Conservation (phyloP, 1,140 invertebrate species). For the Drosophila prosaltans region DNA sequence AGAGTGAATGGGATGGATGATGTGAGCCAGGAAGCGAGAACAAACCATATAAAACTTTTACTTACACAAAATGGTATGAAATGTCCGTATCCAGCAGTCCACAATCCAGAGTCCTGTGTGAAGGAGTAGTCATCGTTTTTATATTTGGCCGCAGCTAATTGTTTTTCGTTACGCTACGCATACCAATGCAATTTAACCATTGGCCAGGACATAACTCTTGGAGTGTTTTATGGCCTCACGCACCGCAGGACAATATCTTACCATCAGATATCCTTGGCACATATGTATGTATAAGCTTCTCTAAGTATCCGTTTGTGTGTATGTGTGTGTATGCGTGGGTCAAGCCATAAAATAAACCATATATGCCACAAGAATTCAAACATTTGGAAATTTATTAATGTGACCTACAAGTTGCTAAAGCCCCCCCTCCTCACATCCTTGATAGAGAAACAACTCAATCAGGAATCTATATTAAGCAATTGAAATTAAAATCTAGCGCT, state of each 20-base stretch:
- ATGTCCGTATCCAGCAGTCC: constrained; percentile 10
- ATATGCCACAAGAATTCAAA: constrained; percentile 48
- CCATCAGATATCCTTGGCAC: constrained; percentile 39
- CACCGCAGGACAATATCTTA: constrained; percentile 78
- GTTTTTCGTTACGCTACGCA: constrained; percentile 79
- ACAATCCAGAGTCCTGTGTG: neutral
- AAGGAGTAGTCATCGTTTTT: constrained; percentile 48
- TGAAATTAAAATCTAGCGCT: constrained; percentile 28
- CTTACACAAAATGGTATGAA: constrained; percentile 1
- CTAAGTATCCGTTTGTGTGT: neutral
- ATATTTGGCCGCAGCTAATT: constrained; percentile 80
- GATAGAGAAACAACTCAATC: constrained; percentile 16
- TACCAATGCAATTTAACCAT: constrained; percentile 73
- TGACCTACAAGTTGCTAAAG: constrained; percentile 8
- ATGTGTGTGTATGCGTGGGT: constrained; percentile 51
- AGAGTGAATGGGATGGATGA: constrained; percentile 1
- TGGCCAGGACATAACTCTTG: constrained; percentile 71
- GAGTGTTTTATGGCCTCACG: constrained; percentile 76
- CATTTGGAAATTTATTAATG: constrained; percentile 76
- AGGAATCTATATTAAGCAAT: constrained; percentile 20
- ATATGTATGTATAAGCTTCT: neutral
- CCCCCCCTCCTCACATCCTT: constrained; percentile 4
- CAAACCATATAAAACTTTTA: constrained; percentile 68
- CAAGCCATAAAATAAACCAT: constrained; percentile 68
- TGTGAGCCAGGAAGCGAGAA: constrained; percentile 48